Conservation (phyloP, 2,113 vertebrate species). For the Mesocricetus auratus region DNA sequence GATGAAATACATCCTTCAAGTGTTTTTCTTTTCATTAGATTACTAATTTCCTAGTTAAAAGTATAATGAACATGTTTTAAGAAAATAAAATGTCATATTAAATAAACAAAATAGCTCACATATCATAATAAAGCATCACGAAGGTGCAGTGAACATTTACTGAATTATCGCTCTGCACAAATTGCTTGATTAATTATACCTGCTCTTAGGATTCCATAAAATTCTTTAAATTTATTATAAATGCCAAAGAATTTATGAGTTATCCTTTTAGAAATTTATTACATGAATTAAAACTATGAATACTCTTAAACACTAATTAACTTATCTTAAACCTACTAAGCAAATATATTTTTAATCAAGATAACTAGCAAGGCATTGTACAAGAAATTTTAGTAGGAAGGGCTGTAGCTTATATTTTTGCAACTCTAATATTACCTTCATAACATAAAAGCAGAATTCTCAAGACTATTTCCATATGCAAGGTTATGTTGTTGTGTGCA, state of each 20-base stretch:
- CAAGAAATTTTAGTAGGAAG: background rate
- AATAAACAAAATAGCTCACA: background rate
- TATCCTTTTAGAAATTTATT: background rate
- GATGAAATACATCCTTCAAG: background rate
- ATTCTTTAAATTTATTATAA: background rate
- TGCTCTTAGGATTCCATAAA: background rate
- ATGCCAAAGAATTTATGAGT: background rate
- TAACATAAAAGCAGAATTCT: background rate
- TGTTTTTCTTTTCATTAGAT: conserved; percentile 7
- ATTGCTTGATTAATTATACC: background rate
- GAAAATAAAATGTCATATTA: conserved; percentile 50
- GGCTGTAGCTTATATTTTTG: conserved; percentile 9
- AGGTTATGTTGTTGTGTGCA: background rate
- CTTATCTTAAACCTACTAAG: background rate
- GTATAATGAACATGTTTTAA: background rate
- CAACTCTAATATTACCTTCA: background rate
- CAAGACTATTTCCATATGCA: conserved; percentile 3
- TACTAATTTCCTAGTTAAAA: conserved; percentile 2
- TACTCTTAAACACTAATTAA: background rate
- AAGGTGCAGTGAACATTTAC: background rate
- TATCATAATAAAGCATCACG: background rate
- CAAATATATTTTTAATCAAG: background rate
- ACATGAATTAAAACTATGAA: conserved; percentile 20
- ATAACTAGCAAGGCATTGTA: background rate
- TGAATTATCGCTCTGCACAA: background rate